phyloP scores from a whole-genome alignment of 1,140 invertebrate species.

The Diorhabda sublineata region DNA sequence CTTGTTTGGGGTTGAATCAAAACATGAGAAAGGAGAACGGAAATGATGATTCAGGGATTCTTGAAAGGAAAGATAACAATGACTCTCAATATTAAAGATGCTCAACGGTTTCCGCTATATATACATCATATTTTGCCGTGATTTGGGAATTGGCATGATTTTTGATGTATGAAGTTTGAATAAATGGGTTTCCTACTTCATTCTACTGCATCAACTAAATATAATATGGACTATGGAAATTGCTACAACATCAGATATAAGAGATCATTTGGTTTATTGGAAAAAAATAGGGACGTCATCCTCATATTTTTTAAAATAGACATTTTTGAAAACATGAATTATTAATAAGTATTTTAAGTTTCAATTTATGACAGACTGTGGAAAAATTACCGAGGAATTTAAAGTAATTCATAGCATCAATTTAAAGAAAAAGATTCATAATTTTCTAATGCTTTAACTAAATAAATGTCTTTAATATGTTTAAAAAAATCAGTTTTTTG shows the following conservation, averaged over 20 bases:
- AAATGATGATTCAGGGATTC: constrained; percentile 2
- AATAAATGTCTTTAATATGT: no score
- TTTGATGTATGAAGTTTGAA: background rate
- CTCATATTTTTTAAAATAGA: background rate
- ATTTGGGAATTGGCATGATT: constrained; percentile 2
- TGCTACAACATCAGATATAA: background rate
- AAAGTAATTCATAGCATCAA: no score
- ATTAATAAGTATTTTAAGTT: no score
- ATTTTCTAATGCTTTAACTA: no score
- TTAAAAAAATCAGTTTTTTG: no score
- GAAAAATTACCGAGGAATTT: no score
- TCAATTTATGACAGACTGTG: no score
- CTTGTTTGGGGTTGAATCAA: background rate
- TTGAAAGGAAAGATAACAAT: constrained; percentile 3
- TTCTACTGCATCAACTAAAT: background rate
- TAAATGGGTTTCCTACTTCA: background rate
- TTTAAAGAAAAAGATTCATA: no score
- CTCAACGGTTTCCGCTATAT: constrained; percentile 1
- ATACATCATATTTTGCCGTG: constrained; percentile 2
- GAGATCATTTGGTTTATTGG: background rate
- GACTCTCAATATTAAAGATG: constrained; percentile 2
- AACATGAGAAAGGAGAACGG: constrained; percentile 1
- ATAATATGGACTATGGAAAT: background rate
- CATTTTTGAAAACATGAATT: no score
- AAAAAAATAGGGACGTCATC: background rate